Conservation (phyloP, 2,113 vertebrate species). For the Otus sunia region DNA sequence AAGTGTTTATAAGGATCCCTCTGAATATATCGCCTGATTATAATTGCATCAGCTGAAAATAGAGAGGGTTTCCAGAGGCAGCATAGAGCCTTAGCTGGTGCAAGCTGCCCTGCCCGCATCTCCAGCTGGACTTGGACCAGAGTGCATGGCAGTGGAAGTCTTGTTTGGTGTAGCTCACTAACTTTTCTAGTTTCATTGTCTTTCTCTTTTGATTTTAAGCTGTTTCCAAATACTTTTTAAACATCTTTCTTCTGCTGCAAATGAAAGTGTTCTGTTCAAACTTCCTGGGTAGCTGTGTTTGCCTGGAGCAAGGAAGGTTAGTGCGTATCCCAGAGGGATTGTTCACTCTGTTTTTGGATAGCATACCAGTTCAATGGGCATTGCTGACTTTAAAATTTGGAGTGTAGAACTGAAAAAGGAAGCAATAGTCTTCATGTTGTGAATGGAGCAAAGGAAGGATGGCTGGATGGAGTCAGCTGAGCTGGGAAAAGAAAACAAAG, state of each 20-base stretch:
- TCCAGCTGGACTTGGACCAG: neutral
- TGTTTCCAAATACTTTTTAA: neutral
- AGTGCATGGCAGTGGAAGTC: neutral
- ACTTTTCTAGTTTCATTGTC: neutral
- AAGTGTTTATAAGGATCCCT: neutral
- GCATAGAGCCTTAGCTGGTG: neutral
- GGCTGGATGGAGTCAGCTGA: neutral
- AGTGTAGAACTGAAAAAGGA: neutral
- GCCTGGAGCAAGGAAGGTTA: neutral
- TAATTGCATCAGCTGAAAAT: neutral
- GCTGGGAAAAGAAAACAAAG: neutral
- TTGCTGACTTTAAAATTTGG: neutral
- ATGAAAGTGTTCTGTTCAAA: neutral
- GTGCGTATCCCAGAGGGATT: neutral
- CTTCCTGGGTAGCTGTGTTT: neutral
- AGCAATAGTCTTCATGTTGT: neutral
- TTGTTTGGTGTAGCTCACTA: neutral
- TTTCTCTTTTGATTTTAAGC: neutral
- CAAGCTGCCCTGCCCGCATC: neutral
- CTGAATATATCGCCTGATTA: neutral
- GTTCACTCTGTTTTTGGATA: neutral
- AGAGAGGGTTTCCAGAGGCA: neutral
- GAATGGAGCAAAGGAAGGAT: neutral
- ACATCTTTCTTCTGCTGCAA: neutral
- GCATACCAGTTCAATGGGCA: neutral